phyloP scores from a whole-genome alignment of 1,140 invertebrate genomes.

The Schmidtea mediterranea region DNA sequence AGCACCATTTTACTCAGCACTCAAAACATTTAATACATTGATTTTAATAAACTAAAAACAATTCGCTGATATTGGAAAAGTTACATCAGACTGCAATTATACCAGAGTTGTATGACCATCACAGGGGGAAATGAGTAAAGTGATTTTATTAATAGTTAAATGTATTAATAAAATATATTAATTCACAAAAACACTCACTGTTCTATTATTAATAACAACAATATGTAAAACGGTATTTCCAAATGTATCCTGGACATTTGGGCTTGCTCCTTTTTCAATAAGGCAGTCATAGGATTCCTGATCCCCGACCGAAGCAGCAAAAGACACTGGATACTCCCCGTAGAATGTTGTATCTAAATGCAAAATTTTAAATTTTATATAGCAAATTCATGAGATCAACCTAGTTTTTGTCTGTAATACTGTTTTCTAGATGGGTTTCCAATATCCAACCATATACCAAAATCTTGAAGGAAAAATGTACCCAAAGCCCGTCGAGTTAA shows the following conservation, averaged over 20 bases:
- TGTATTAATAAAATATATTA: too few species aligned
- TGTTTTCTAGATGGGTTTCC: slow-evolving; percentile 63
- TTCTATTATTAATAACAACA: slow-evolving; percentile 77
- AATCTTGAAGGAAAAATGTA: slow-evolving; percentile 55
- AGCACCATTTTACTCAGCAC: too few species aligned
- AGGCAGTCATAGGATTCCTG: slow-evolving; percentile 83
- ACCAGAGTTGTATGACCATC: too few species aligned
- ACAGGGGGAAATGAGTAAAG: too few species aligned
- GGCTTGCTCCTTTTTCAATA: slow-evolving; percentile 62
- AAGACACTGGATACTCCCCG: slow-evolving; percentile 81
- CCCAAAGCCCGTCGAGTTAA: slow-evolving; percentile 68
- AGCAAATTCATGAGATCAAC: not conserved
- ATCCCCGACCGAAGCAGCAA: slow-evolving; percentile 79
- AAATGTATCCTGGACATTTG: slow-evolving; percentile 76
- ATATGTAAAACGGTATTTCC: slow-evolving; percentile 88
- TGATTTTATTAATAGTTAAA: too few species aligned
- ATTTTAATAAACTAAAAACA: too few species aligned
- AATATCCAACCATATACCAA: slow-evolving; percentile 38
- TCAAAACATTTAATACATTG: too few species aligned
- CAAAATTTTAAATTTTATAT: not conserved
- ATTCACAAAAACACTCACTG: too few species aligned
- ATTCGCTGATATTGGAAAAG: too few species aligned
- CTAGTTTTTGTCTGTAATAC: slow-evolving; percentile 15
- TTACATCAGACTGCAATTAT: too few species aligned
- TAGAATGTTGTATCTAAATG: slow-evolving; percentile 28